A percentile compares a stretch with the other conserved stretches of the same genome.
Conservation (phyloP, 2,888 invertebrate genomes). For the Corythucha ciliata region DNA sequence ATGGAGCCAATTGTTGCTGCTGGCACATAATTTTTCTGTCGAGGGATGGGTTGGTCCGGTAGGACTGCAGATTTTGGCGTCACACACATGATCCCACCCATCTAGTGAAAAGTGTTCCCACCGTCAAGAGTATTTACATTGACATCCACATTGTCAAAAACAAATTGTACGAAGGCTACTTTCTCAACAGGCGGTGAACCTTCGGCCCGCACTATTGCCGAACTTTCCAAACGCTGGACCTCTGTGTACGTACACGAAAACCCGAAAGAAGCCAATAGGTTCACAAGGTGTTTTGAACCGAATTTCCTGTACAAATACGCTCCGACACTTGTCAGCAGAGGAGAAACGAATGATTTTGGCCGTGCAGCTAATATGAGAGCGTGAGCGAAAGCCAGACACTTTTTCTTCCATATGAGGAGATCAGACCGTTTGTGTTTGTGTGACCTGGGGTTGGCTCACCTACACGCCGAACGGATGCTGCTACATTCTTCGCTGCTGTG, state of each 20-base stretch:
- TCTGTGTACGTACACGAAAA: constrained; percentile 16
- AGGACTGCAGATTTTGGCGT: constrained; percentile 13
- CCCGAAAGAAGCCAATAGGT: constrained; percentile 13
- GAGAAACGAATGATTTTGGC: no score
- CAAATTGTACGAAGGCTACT: constrained; percentile 27
- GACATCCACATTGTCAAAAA: constrained; percentile 33
- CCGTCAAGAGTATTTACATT: constrained; percentile 23
- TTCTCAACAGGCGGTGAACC: constrained; percentile 5
- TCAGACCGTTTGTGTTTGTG: no score
- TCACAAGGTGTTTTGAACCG: constrained; percentile 13
- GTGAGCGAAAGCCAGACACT: no score
- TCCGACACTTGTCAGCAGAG: no score
- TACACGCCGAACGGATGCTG: no score
- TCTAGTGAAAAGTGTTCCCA: constrained; percentile 2
- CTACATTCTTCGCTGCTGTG: no score
- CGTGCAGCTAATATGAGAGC: no score
- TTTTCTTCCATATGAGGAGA: no score
- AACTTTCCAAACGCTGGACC: constrained; percentile 6
- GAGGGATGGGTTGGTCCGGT: constrained; percentile 3
- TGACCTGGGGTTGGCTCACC: no score
- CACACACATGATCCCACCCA: constrained; percentile 10
- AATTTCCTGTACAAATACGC: no score
- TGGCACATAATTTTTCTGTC: constrained; percentile 4
- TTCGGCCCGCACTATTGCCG: constrained; percentile 7
- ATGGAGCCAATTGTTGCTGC: no score